phyloP scores from a whole-genome alignment of 2,888 invertebrate genomes.

The Cylloceria caligata region DNA sequence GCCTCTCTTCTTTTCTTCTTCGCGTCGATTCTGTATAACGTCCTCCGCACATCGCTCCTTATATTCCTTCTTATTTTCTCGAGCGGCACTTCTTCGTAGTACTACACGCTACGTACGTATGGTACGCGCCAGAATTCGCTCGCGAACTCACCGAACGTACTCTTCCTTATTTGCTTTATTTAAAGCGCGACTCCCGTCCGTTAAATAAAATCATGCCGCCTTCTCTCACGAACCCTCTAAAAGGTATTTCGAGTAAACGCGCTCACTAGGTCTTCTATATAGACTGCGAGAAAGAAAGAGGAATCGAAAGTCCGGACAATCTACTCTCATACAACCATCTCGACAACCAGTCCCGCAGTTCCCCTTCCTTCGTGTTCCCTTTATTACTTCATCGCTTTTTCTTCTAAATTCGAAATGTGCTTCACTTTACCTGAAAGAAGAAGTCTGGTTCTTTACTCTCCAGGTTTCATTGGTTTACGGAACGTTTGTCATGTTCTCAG shows the following conservation, averaged over 20 bases:
- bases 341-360: constrained; percentile 17
- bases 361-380: constrained; percentile 30
- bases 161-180: constrained; percentile 76
- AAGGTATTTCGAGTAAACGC: constrained; percentile 74
- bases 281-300: constrained; percentile 39
- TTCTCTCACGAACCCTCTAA: constrained; percentile 69
- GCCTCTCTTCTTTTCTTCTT: constrained; percentile 55
- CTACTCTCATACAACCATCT: constrained; percentile 49
- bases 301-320: constrained; percentile 43
- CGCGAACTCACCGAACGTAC: constrained; percentile 60
- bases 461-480: not conserved
- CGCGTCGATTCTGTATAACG: constrained; percentile 65
- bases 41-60: constrained; percentile 66
- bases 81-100: constrained; percentile 61
- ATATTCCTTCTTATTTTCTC: constrained; percentile 71
- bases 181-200: constrained; percentile 71
- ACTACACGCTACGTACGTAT: constrained; percentile 52
- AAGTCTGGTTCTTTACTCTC: constrained; percentile 4
- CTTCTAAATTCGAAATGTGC: constrained; percentile 45
- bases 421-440: constrained; percentile 6
- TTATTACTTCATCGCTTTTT: constrained; percentile 53
- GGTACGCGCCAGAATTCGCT: constrained; percentile 53
- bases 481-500: not conserved
- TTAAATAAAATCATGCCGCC: constrained; percentile 75
- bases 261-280: constrained; percentile 52